These are phyloP conservation scores for Bembecia ichneumoniformis DNA, from an alignment of 2,888 invertebrate genomes.

Conservation along the genomic window DNA sequence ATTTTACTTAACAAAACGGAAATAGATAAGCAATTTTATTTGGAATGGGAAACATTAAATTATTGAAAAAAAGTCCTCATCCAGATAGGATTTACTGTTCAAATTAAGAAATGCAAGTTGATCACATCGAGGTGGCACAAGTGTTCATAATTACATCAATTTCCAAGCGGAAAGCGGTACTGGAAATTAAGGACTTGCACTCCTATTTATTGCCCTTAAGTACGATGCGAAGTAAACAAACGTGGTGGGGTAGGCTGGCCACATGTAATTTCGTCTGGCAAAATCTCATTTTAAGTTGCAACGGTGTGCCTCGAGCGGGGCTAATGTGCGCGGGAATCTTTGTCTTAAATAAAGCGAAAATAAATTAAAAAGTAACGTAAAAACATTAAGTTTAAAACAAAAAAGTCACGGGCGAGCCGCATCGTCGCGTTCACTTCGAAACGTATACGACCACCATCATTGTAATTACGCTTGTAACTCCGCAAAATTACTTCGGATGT, in stretches of 20 bases:
- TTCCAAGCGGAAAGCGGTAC: constrained; percentile 41
- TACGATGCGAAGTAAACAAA: constrained; percentile 70
- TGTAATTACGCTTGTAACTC: constrained; percentile 60
- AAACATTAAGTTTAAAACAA: constrained; percentile 40
- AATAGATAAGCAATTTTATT: too few species aligned
- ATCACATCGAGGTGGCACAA: constrained; percentile 2
- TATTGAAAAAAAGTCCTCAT: too few species aligned
- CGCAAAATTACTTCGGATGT: constrained; percentile 38
- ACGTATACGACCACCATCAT: constrained; percentile 28
- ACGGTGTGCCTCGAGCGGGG: constrained; percentile 44
- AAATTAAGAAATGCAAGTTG: not conserved
- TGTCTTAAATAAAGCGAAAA: constrained; percentile 60
- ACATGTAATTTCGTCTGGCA: constrained; percentile 64
- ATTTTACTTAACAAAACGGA: too few species aligned
- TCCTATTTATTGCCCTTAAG: constrained; percentile 67
- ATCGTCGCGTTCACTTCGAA: not conserved
- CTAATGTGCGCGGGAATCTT: constrained; percentile 53
- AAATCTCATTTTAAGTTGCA: constrained; percentile 60
- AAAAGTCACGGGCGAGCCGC: not conserved
- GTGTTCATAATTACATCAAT: constrained; percentile 30
- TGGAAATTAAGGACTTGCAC: constrained; percentile 53
- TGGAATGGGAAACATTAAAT: too few species aligned
- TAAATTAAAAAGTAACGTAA: constrained; percentile 58
- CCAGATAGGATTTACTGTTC: too few species aligned
- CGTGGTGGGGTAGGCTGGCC: constrained; percentile 48